These are phyloP conservation scores for Dromius quadrimaculatus DNA, from an alignment of 2,888 invertebrate species.

Conservation along the genomic window DNA sequence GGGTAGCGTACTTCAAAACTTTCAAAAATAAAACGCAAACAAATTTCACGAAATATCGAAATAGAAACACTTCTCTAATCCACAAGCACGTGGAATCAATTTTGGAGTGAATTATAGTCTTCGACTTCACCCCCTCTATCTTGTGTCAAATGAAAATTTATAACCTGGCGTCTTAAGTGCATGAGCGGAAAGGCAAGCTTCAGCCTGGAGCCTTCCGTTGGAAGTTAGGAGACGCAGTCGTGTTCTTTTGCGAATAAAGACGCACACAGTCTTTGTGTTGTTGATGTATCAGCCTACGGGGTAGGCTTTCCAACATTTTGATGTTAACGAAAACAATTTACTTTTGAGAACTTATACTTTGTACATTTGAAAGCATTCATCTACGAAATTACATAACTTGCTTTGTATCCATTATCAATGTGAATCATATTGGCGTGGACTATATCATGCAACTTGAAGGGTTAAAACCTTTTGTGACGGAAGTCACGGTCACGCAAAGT, in stretches of 20 bases:
- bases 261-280: conserved; percentile 39
- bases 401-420: no score
- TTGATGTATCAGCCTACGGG: conserved; percentile 32
- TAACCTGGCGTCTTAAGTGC: conserved; percentile 46
- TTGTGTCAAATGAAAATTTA: conserved; percentile 50
- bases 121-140: conserved; percentile 15
- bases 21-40: conserved; percentile 33
- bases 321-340: conserved; percentile 40
- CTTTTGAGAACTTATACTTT: conserved; percentile 35
- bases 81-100: conserved; percentile 41
- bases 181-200: background rate
- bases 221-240: conserved; percentile 14
- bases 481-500: no score
- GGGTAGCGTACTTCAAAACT: conserved; percentile 6
- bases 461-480: no score
- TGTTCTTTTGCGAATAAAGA: background rate
- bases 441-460: no score
- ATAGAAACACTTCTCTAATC: conserved; percentile 41
- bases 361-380: no score
- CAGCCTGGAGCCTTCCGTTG: conserved; percentile 1
- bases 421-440: no score
- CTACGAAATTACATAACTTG: no score
- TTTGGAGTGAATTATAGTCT: conserved; percentile 31
- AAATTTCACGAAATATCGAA: conserved; percentile 36
- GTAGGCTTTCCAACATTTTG: conserved; percentile 30